These are phyloP conservation scores for Odontothrips loti DNA, from an alignment of 2,888 invertebrate species.

Conservation along the genomic window DNA sequence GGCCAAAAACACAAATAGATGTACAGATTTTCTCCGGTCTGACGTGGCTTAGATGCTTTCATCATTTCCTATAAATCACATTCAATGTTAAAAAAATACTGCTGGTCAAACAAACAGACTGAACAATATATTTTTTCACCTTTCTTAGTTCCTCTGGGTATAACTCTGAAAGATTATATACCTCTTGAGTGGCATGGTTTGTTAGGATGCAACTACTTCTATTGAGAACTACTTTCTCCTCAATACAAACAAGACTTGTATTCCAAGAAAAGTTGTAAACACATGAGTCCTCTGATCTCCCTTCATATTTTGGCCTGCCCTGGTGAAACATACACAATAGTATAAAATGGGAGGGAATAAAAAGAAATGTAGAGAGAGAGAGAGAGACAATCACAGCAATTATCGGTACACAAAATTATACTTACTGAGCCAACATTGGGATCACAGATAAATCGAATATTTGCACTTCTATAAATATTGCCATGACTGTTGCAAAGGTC, in stretches of 20 bases:
- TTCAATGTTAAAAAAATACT: not conserved
- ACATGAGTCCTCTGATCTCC: not conserved
- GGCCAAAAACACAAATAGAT: not conserved
- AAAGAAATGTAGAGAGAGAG: not conserved
- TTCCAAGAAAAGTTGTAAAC: not conserved
- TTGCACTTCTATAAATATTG: not conserved
- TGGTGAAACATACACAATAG: not conserved
- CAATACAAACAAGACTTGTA: not conserved
- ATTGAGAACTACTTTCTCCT: not conserved
- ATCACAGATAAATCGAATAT: not conserved
- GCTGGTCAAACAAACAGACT: not conserved
- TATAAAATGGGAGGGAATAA: not conserved
- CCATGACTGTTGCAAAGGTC: not conserved
- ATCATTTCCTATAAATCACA: not conserved
- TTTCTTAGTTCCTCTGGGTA: not conserved
- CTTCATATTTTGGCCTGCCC: slow-evolving; percentile 6
- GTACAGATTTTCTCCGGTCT: not conserved
- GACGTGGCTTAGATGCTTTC: not conserved
- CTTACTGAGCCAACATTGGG: not conserved
- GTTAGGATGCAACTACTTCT: not conserved
- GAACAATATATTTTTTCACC: not conserved
- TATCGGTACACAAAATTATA: not conserved
- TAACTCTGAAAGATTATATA: not conserved
- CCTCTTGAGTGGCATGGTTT: slow-evolving; percentile 7
- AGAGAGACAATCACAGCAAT: not conserved